Base-by-base conservation (phyloP, 2,797 vertebrate species). In the Uromys caudimaculatus region DNA sequence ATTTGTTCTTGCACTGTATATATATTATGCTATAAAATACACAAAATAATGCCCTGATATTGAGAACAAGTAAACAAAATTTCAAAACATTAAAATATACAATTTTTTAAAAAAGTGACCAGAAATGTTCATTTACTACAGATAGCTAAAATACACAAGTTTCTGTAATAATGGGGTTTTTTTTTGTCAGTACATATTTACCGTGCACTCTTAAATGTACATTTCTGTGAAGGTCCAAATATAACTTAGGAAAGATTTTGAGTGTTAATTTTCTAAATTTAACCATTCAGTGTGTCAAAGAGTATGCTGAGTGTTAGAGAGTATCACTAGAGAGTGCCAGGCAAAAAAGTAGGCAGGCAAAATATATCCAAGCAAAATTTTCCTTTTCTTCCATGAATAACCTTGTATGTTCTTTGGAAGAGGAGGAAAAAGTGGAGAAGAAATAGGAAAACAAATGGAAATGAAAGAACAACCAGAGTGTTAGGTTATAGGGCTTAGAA, bases 51-150 rank as follows among this genome's bases (percentile, higher is more conserved):
- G 35, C 79, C 47, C 83, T 90, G 41, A 83, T 13, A 79, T 93
- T 69, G 32, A 94, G 24, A 6, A 17, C 58, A 79, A 64, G 17
- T 78, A 14, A 88, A 92, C 44, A 69, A 93, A 93, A 3, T 76
- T 90, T 54, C 3, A 75, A 44, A n/a, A 29, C 50, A 87, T 86
- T 83, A 86, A 81, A 67, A 75, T 7, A 77, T 47, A 67, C 84
- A 81, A 81, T 64, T 73, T 95, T 91, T 76, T 79, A 17, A 32
- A 95, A 94, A 95, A 85, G 85, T 81, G 29, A 84, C 24, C 69
- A 29, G 56, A 90, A 93, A 94, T 64, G 4, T 16, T 21, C 10
- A 86, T 17, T 32, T 27, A 78, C 47, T 85, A 71, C 64, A 87
- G 73, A 89, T 86, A 38, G 3, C 52, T 86, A 94, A 82, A 56